A percentile compares a stretch with the other conserved stretches of the same genome.
Conservation (phyloP, 1,140 invertebrate species). For the Drosophila rufa region DNA sequence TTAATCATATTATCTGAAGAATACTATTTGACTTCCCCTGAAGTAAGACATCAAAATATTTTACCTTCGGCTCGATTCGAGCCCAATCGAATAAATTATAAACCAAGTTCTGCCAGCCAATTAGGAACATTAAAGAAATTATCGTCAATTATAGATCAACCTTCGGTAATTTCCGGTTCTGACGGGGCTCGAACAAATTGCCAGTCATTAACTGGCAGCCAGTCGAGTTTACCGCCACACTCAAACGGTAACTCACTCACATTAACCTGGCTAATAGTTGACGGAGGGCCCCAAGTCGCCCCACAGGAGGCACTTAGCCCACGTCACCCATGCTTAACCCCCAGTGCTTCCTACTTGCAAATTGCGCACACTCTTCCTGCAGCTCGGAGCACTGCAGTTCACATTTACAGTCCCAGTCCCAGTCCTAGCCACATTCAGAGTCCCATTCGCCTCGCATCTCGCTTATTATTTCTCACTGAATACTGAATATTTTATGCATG, state of each 20-base stretch:
- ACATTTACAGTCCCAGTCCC: slow-evolving; percentile 4
- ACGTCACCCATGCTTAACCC: neutral
- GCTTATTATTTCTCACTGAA: slow-evolving; percentile 39
- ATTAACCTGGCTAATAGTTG: slow-evolving; percentile 43
- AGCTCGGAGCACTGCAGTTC: slow-evolving; percentile 8
- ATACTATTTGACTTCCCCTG: too few relatives aligned
- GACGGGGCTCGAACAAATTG: slow-evolving; percentile 27
- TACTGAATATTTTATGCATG: slow-evolving; percentile 50
- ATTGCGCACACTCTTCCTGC: slow-evolving; percentile 5
- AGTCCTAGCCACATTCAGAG: too few relatives aligned
- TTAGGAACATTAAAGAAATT: slow-evolving; percentile 38
- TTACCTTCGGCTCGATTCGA: too few relatives aligned
- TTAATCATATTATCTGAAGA: too few relatives aligned
- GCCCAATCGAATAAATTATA: slow-evolving; percentile 1
- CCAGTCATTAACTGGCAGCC: slow-evolving; percentile 24
- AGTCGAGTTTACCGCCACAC: slow-evolving; percentile 21
- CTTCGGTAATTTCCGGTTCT: slow-evolving; percentile 38
- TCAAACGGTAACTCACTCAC: slow-evolving; percentile 20
- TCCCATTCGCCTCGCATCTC: slow-evolving; percentile 22
- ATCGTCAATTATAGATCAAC: slow-evolving; percentile 41
- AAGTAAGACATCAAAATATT: slow-evolving; percentile 1
- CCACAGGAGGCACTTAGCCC: neutral
- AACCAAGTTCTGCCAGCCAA: slow-evolving; percentile 13
- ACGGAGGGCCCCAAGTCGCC: neutral
- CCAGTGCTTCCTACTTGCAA: slow-evolving; percentile 3